These are phyloP conservation scores for Danaus plexippus DNA, from an alignment of 1,140 invertebrate species.

Conservation along the genomic window DNA sequence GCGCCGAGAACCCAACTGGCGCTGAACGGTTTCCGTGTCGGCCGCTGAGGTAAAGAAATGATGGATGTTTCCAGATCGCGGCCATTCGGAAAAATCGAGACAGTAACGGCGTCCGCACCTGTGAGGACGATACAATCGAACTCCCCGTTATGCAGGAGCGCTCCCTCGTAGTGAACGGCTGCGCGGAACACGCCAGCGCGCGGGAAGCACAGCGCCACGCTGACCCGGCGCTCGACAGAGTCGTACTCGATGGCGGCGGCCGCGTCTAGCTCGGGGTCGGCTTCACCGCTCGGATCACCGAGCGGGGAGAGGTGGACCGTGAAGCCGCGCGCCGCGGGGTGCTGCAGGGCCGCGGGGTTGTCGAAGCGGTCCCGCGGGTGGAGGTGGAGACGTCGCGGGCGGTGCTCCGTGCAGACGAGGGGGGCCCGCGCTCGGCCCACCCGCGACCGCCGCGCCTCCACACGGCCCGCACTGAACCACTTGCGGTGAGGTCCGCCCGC, in stretches of 20 bases:
- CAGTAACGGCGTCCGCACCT: conserved; percentile 49
- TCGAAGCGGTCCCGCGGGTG: conserved; percentile 92
- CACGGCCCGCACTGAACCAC: conserved; percentile 78
- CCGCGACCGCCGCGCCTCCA: conserved; percentile 87
- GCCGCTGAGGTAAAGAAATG: conserved; percentile 72
- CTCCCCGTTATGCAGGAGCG: conserved; percentile 89
- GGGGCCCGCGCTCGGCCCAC: conserved; percentile 90
- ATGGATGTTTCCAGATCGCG: too few relatives aligned
- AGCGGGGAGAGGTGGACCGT: conserved; percentile 72
- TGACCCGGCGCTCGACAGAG: conserved; percentile 72
- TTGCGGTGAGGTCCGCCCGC: conserved; percentile 76
- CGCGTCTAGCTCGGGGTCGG: conserved; percentile 70
- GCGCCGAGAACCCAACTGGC: conserved; percentile 87
- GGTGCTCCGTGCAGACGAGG: conserved; percentile 86
- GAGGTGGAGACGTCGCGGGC: conserved; percentile 84
- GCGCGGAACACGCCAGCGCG: conserved; percentile 84
- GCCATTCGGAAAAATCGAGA: too few relatives aligned
- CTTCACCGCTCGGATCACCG: conserved; percentile 69
- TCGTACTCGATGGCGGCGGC: conserved; percentile 73
- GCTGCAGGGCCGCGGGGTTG: conserved; percentile 74
- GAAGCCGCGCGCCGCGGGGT: conserved; percentile 68
- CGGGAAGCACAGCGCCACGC: conserved; percentile 69
- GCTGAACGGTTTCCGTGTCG: conserved; percentile 88
- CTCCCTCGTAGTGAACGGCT: conserved; percentile 83
- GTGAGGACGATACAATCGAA: conserved; percentile 94